A percentile compares a stretch with the other conserved stretches of the same genome.
phyloP scores from a whole-genome alignment of 2,888 invertebrate species.

The Girardia tigrina region DNA sequence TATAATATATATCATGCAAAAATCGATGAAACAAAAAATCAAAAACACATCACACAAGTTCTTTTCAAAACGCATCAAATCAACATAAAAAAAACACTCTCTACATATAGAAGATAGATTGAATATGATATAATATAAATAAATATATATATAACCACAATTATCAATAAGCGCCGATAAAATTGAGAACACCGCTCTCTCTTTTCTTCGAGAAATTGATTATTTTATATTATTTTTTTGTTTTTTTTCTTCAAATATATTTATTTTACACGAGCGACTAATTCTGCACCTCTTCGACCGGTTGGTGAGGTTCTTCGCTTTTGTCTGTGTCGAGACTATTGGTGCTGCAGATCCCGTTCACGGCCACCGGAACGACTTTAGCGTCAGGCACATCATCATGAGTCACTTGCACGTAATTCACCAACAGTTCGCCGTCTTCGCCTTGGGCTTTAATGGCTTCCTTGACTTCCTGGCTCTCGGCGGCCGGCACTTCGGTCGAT shows the following conservation, averaged over 20 bases:
- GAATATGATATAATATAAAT: too few species aligned
- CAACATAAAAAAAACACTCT: constrained; percentile 23
- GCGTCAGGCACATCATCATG: constrained; percentile 27
- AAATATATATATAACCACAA: constrained; percentile 23
- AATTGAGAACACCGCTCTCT: constrained; percentile 17
- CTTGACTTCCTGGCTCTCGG: constrained; percentile 16
- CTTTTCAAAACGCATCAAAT: too few species aligned
- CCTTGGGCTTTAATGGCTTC: constrained; percentile 32
- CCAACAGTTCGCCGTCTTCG: constrained; percentile 29
- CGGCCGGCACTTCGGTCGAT: not conserved
- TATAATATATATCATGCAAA: constrained; percentile 23
- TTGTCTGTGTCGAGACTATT: not conserved
- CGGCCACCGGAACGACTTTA: not conserved
- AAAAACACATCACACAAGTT: constrained; percentile 19
- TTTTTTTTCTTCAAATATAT: too few species aligned
- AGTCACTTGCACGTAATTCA: constrained; percentile 27
- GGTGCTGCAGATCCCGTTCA: not conserved
- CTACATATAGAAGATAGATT: not conserved
- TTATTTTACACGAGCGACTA: too few species aligned
- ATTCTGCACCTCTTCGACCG: too few species aligned
- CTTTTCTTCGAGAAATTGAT: too few species aligned
- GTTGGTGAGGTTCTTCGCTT: not conserved
- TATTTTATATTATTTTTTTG: too few species aligned
- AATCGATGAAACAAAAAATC: not conserved
- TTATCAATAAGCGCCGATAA: constrained; percentile 14